A percentile compares a stretch with the other conserved stretches of the same genome.
Evolutionary conservation across 1,140 invertebrate genomes (phyloP).

Genomic region (Daktulosphaira vitifoliae): DNA sequence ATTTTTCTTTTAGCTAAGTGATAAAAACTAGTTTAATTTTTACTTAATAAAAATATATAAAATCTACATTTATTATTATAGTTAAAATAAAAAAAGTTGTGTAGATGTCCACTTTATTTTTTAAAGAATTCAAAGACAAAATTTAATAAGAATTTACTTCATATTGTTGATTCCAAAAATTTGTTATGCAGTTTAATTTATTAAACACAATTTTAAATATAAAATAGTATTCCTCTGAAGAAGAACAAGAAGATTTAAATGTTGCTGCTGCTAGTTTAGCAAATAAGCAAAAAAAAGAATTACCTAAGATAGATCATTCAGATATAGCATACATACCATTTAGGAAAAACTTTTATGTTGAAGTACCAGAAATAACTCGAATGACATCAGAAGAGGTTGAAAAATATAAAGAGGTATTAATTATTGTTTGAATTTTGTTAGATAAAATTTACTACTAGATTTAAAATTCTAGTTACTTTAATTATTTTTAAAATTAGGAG

Average conservation of each 20-base stretch:
- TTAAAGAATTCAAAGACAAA: too few species aligned
- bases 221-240: conserved; percentile 82
- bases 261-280: conserved; percentile 80
- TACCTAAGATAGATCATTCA: conserved; percentile 80
- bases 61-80: too few species aligned
- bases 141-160: too few species aligned
- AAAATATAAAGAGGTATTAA: conserved; percentile 56
- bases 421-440: too few species aligned
- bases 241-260: conserved; percentile 90
- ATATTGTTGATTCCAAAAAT: too few species aligned
- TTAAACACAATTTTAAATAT: neutral
- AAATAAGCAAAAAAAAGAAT: conserved; percentile 79
- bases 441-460: neutral
- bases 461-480: neutral
- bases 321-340: conserved; percentile 78
- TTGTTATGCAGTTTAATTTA: neutral
- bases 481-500: conserved; percentile 46
- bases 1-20: too few species aligned
- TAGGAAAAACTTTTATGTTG: conserved; percentile 93
- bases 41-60: too few species aligned
- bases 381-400: conserved; percentile 89
- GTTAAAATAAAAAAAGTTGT: too few species aligned
- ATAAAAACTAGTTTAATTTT: too few species aligned
- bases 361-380: conserved; percentile 78
- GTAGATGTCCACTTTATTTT: too few species aligned